Percentiles rank a stretch among this genome's conserved stretches.
phyloP scores from a whole-genome alignment of 2,888 invertebrate species.

The Eristalis intricaria region DNA sequence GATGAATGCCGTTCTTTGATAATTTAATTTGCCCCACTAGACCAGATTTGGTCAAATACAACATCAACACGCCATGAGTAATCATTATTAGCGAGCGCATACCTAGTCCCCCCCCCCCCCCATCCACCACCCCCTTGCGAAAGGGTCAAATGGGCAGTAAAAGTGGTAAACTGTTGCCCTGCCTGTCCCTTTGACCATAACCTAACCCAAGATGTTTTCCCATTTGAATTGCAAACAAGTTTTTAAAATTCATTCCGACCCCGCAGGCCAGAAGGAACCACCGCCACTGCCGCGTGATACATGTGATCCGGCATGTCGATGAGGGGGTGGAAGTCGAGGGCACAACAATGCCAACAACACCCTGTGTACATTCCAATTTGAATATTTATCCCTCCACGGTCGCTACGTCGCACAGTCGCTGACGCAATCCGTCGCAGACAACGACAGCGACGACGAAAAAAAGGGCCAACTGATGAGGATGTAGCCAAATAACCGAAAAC shows the following conservation, averaged over 20 bases:
- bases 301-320: neutral
- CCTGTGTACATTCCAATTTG: constrained; percentile 40
- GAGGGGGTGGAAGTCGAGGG: neutral
- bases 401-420: neutral
- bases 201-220: constrained; percentile 53
- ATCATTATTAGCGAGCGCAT: constrained; percentile 43
- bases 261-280: neutral
- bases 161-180: neutral
- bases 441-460: constrained; percentile 1
- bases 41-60: constrained; percentile 52
- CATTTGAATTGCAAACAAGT: constrained; percentile 41
- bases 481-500: constrained; percentile 28
- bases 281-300: neutral
- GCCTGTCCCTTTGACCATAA: constrained; percentile 47
- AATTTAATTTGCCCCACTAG: constrained; percentile 57
- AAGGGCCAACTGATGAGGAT: neutral
- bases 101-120: neutral
- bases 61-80: constrained; percentile 62
- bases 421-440: constrained; percentile 52
- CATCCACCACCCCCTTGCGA: neutral
- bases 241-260: neutral
- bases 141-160: constrained; percentile 40
- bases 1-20: constrained; percentile 47
- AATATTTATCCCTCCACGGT: neutral
- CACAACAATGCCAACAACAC: constrained; percentile 3